Evolutionary conservation across 2,113 vertebrate genomes (phyloP).

Genomic region (Arenaria interpres): DNA sequence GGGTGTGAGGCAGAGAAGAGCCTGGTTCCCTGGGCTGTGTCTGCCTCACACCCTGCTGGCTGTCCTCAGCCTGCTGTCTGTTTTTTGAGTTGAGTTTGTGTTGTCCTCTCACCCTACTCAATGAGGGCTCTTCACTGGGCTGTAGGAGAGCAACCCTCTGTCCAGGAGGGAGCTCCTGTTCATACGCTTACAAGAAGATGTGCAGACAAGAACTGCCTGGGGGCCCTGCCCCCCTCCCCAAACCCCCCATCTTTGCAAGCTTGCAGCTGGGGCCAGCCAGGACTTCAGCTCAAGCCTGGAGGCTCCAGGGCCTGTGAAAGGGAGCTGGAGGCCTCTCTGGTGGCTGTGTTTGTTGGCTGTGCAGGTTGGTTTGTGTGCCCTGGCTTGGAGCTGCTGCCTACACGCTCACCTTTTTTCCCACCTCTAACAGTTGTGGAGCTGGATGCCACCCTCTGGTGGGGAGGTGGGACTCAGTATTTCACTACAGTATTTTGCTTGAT

Average conservation of each 20-base stretch:
- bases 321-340: neutral
- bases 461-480: conserved; percentile 16
- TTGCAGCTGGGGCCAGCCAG: neutral
- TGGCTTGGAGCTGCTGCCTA: neutral
- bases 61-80: neutral
- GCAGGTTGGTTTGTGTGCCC: neutral
- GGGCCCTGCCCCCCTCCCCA: neutral
- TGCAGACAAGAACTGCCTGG: neutral
- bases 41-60: neutral
- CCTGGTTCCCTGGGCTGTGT: neutral
- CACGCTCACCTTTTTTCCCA: neutral
- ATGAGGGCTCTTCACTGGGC: neutral
- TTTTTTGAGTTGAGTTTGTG: conserved; percentile 12
- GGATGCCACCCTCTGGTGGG: neutral
- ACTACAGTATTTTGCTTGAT: neutral
- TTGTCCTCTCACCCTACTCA: neutral
- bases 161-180: neutral
- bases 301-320: conserved; percentile 32
- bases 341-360: neutral
- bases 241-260: neutral
- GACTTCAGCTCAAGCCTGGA: neutral
- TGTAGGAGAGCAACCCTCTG: neutral
- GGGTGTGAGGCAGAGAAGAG: neutral
- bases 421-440: neutral
- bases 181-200: neutral